phyloP scores from a whole-genome alignment of 2,888 invertebrate species.

The Drosophila kambysellisi region DNA sequence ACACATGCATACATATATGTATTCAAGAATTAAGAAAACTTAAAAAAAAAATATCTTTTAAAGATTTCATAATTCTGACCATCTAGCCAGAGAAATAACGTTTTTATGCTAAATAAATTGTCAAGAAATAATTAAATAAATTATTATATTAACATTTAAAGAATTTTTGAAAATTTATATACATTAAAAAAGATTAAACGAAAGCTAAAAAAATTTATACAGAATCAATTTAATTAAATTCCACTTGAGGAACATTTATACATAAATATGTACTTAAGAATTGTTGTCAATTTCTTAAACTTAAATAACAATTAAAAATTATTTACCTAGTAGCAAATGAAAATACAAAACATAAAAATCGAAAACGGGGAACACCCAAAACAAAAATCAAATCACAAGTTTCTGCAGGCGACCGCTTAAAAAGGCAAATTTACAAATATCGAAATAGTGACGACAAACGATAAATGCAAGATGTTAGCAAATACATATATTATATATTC shows the following conservation, averaged over 20 bases:
- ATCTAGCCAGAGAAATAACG: constrained; percentile 14
- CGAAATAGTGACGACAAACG: constrained; percentile 11
- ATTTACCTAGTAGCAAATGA: constrained; percentile 25
- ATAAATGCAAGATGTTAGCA: constrained; percentile 10
- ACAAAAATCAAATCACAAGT: constrained; percentile 46
- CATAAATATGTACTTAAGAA: constrained; percentile 41
- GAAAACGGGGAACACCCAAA: background rate
- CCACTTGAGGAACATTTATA: constrained; percentile 32
- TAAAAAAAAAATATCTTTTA: constrained; percentile 4
- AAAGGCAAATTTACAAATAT: constrained; percentile 13
- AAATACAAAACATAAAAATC: constrained; percentile 5
- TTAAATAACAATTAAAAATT: constrained; percentile 51
- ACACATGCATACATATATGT: constrained; percentile 17
- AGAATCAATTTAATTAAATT: constrained; percentile 17
- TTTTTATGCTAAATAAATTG: constrained; percentile 37
- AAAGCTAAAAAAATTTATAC: constrained; percentile 43
- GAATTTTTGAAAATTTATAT: constrained; percentile 64
- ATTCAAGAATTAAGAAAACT: constrained; percentile 26
- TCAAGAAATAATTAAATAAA: constrained; percentile 30
- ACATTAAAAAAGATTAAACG: constrained; percentile 14
- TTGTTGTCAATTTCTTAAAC: constrained; percentile 67
- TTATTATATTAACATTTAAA: constrained; percentile 31
- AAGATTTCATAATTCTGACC: constrained; percentile 28
- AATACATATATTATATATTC: constrained; percentile 26
- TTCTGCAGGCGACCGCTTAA: constrained; percentile 22